phyloP scores from a whole-genome alignment of 2,113 vertebrate species.

The Axis porcinus region DNA sequence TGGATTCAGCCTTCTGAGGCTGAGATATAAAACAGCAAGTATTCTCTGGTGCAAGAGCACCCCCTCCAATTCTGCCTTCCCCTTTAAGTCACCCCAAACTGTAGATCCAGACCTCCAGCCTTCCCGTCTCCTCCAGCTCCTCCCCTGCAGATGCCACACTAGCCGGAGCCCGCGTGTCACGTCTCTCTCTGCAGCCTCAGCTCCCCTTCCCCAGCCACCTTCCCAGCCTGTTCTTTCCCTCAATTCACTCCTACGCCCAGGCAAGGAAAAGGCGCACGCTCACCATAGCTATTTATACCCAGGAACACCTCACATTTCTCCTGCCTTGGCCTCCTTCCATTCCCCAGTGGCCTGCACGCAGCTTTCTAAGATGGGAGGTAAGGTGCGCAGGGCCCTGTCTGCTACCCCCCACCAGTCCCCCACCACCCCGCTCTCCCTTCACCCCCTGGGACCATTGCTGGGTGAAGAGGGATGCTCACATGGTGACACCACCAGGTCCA shows the following conservation, averaged over 20 bases:
- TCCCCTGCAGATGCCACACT: no score
- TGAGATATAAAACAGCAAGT: neutral
- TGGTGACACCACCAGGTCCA: neutral
- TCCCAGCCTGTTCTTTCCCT: neutral
- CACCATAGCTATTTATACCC: neutral
- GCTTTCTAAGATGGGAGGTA: neutral
- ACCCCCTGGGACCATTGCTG: neutral
- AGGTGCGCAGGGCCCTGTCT: neutral
- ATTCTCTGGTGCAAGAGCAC: neutral
- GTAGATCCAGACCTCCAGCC: neutral
- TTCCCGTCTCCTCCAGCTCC: neutral
- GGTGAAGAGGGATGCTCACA: neutral
- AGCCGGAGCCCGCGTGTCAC: neutral
- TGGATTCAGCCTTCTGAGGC: neutral
- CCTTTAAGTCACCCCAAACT: neutral
- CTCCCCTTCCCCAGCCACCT: neutral
- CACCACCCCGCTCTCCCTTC: neutral
- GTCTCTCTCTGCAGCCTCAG: neutral
- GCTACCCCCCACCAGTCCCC: neutral
- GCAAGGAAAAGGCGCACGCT: neutral
- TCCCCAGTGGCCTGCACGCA: neutral
- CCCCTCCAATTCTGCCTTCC: no score
- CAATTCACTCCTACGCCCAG: neutral
- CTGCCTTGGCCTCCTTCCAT: neutral
- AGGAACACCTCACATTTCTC: neutral